Conservation (phyloP, 2,888 invertebrate species). For the Dermolepida albohirtum region DNA sequence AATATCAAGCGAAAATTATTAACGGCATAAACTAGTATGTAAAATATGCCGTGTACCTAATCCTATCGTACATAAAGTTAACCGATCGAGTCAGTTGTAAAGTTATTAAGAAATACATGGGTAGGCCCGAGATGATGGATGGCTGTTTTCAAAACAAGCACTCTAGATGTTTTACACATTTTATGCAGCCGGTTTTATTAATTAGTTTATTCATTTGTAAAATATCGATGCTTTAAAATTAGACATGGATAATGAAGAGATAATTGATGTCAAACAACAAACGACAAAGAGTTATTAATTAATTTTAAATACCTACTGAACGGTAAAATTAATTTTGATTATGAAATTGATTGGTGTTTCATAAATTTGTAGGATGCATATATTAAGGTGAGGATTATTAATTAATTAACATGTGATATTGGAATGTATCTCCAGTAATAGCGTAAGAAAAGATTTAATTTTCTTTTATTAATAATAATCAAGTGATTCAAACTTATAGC, state of each 20-base stretch:
- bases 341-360: slow-evolving; percentile 15
- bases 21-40: not conserved
- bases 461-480: too few species aligned
- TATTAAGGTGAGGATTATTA: too few species aligned
- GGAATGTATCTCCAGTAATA: too few species aligned
- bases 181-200: slow-evolving; percentile 18
- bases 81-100: not conserved
- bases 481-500: too few species aligned
- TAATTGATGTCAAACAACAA: slow-evolving; percentile 36
- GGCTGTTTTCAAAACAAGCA: slow-evolving; percentile 11
- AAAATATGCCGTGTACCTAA: not conserved
- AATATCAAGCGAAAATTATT: not conserved
- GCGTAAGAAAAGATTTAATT: too few species aligned
- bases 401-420: too few species aligned
- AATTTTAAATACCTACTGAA: slow-evolving; percentile 21
- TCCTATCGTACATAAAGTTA: not conserved
- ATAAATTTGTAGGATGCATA: not conserved
- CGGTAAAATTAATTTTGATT: slow-evolving; percentile 21
- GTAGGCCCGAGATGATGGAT: slow-evolving; percentile 7
- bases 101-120: slow-evolving; percentile 1
- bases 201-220: slow-evolving; percentile 37
- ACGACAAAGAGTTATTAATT: slow-evolving; percentile 32
- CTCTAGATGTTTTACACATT: slow-evolving; percentile 18
- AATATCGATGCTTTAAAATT: slow-evolving; percentile 10
- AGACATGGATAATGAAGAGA: slow-evolving; percentile 29